Evolutionary conservation across 2,113 vertebrate species (phyloP), one percentile per base, ranked within the genome.

Genomic region (Rhinoptilus africanus): DNA sequence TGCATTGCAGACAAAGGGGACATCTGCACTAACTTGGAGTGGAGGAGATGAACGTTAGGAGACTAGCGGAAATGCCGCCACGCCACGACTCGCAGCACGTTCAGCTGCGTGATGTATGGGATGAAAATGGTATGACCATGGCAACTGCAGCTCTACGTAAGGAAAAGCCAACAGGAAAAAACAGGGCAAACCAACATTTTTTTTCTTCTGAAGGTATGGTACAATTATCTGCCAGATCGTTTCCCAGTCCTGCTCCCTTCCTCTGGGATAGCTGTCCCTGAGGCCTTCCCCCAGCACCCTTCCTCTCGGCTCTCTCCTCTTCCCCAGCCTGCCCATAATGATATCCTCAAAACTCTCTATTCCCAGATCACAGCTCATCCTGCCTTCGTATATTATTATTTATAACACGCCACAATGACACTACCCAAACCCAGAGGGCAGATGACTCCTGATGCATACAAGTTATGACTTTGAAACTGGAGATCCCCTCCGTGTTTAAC

Each of bases 41-140:
- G 5, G 10, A 75, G 63, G 16, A 84, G 39, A 47, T 66, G 26
- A 64, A 30, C 1, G 1, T 18, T 39, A 39, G 9, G 43, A 50
- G 32, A 34, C 50, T 3, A 56, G 16, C n/a, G 47, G 60, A 66
- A 59, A 57, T 30, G 37, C 26, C 14, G 32, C n/a, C 5, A 1
- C 1, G 8, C 41, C 45, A 9, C 6, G 39, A 53, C n/a, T 14
- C 2, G 1, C 30, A 27, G 69, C 9, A 13, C 1, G 3, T n/a
- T 34, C 18, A 37, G 76, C 63, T 43, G 26, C 32, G 6, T 35
- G 69, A 68, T 1, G 6, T 10, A 41, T 1, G 14, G 53, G 24
- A 41, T 67, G 53, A 53, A 60, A 67, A 47, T 6, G 6, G 9
- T 7, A 28, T 1, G 10, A 45, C 5, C 4, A 4, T 3, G 5